Evolutionary conservation across 2,797 vertebrate species (phyloP).

Genomic region (Phrynocephalus vlangalii): DNA sequence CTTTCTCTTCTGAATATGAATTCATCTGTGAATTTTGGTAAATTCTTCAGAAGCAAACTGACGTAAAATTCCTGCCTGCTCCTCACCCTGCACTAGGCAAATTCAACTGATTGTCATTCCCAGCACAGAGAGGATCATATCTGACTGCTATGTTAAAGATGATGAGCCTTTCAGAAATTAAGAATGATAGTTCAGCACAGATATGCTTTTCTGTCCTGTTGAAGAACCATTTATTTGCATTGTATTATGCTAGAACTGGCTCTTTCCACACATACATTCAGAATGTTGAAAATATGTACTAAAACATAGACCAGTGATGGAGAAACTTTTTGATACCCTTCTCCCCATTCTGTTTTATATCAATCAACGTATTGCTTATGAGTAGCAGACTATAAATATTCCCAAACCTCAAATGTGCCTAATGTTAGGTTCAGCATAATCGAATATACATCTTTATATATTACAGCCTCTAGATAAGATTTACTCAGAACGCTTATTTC

Average conservation of each 20-base stretch:
- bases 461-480: not conserved
- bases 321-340: slow-evolving; percentile 12
- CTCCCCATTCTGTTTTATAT: not conserved
- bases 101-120: not conserved
- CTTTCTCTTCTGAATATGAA: not conserved
- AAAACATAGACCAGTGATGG: not conserved
- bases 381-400: not conserved
- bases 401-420: no score
- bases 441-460: not conserved
- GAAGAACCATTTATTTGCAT: not conserved
- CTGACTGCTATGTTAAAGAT: no score
- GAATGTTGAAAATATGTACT: slow-evolving; percentile 1
- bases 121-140: not conserved
- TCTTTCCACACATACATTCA: slow-evolving; percentile 11
- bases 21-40: not conserved
- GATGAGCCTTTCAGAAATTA: not conserved
- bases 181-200: not conserved
- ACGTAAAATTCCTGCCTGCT: not conserved
- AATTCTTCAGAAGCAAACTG: not conserved
- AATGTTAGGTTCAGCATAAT: no score
- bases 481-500: not conserved
- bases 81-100: not conserved
- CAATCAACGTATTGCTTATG: not conserved
- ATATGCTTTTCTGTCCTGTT: not conserved
- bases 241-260: not conserved